Evolutionary conservation across 2,113 vertebrate species (phyloP).

Genomic region (Coptodon bakossiorum): DNA sequence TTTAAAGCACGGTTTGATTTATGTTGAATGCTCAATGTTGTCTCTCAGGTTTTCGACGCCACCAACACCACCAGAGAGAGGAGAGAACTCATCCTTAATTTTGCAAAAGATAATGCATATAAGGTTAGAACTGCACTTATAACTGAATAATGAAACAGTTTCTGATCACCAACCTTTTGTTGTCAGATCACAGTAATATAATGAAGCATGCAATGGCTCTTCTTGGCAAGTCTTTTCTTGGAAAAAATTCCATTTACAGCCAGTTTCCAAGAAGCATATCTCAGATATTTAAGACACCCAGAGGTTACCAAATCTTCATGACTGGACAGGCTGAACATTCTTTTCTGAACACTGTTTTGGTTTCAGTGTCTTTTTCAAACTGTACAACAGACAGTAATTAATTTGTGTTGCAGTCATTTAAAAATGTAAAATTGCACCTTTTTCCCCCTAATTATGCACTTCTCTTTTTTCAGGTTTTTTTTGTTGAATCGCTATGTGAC

Average conservation of each 20-base stretch:
- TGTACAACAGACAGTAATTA: not conserved
- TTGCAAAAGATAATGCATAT: conserved; percentile 59
- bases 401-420: not conserved
- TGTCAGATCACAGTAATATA: not conserved
- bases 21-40: not conserved
- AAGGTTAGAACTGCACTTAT: conserved; percentile 53
- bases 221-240: not conserved
- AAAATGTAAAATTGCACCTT: not conserved
- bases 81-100: conserved; percentile 66
- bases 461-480: conserved; percentile 64
- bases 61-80: conserved; percentile 77
- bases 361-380: not conserved
- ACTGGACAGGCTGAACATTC: not conserved
- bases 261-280: not conserved
- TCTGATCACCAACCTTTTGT: not conserved
- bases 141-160: not conserved
- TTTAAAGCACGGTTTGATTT: not conserved
- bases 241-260: not conserved
- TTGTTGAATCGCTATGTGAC: conserved; percentile 72
- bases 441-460: not conserved
- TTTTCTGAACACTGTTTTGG: not conserved
- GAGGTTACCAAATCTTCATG: not conserved
- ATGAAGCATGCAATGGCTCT: not conserved
- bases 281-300: not conserved
- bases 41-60: conserved; percentile 72